Evolutionary conservation across 2,888 invertebrate genomes (phyloP), one percentile per base, ranked within the genome.

Genomic region (Pterobdella sp.): DNA sequence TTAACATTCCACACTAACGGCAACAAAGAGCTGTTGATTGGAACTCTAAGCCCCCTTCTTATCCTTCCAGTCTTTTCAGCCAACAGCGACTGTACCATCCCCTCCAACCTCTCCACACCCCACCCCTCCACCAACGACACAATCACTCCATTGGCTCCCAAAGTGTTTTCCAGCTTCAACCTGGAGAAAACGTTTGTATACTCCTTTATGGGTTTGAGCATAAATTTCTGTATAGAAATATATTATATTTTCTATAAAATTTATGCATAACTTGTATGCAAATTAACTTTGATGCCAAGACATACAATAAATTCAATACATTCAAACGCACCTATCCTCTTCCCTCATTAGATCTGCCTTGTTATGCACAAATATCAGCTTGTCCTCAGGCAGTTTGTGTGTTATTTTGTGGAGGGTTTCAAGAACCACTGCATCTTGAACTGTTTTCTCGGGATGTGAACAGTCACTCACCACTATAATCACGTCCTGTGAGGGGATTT

Each of bases 401-500:
- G 56, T 49, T 1, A 92, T 82, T 1, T 83, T 82, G 74, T 85
- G 78, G 32, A 93, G 83, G 0, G 90, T 91, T 31, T 86, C 79
- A 42, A 88, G 80, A 0, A 93, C 92, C 78, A 90, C 90, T 35
- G 87, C 84, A 56, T 87, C 85, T 83, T 93, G 92, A 31, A 88
- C 87, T 71, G 81, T 78, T 78, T 86, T 85, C 80, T 91, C 89
- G 2, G 89, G 89, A 82, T 91, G 90, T 75, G 91, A 90, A 0
- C 88, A 81, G 82, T 93, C 93, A 79, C 89, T 87, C 0, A 93
- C 87, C 81, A 92, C 92, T 68, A 93, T 81, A 68, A 93, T 87
- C 0, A 91, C 83, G 85, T 92, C 90, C 90, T 91, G 79, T 72
- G 84, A 83, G 29, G 14, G 36, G 22, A n/a, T n/a, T n/a, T n/a